Conservation (phyloP, 1,140 invertebrate species). For the Drosophila parvula region DNA sequence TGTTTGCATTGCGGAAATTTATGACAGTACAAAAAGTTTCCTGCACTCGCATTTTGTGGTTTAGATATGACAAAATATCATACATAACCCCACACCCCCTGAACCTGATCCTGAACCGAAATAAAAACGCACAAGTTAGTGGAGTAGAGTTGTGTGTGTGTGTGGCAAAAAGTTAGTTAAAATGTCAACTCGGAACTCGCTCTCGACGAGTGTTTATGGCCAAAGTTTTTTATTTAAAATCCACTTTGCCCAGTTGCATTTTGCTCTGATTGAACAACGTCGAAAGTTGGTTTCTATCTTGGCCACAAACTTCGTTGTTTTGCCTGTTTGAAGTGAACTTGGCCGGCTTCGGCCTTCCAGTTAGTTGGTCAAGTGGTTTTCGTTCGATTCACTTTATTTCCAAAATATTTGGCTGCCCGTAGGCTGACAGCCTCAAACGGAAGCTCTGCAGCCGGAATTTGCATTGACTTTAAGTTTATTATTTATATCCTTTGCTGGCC, state of each 20-base stretch:
- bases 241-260: conserved; percentile 56
- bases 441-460: conserved; percentile 11
- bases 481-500: conserved; percentile 4
- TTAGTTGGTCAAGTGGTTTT: conserved; percentile 49
- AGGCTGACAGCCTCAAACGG: conserved; percentile 10
- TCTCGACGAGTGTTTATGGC: conserved; percentile 61
- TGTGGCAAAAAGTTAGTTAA: conserved; percentile 69
- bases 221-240: conserved; percentile 77
- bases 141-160: conserved; percentile 2
- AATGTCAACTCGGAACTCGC: conserved; percentile 60
- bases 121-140: conserved; percentile 36
- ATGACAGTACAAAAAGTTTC: conserved; percentile 77
- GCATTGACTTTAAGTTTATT: conserved; percentile 22
- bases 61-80: conserved; percentile 79
- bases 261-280: conserved; percentile 63
- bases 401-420: conserved; percentile 21
- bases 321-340: conserved; percentile 52
- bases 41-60: conserved; percentile 68
- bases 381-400: conserved; percentile 25
- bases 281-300: conserved; percentile 32
- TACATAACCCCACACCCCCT: conserved; percentile 28
- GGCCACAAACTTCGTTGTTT: conserved; percentile 43
- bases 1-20: conserved; percentile 79
- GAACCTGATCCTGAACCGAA: background rate
- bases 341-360: conserved; percentile 20